These are phyloP conservation scores for Zoanthus sansibaricus DNA, from an alignment of 92 coral and sea anemone species.

Conservation along the genomic window DNA sequence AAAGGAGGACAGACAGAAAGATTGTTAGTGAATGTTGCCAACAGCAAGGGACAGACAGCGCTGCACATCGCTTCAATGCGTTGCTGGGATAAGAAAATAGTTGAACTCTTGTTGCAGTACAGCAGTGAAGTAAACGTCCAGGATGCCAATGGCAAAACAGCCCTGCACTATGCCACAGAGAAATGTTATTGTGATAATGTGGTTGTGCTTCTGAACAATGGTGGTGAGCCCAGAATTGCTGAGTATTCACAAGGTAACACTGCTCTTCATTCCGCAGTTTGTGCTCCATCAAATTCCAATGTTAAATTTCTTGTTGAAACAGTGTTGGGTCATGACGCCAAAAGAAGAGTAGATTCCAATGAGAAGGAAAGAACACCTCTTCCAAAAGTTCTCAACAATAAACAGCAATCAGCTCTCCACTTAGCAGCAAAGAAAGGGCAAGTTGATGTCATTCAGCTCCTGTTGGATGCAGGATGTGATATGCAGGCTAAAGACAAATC, in stretches of 20 bases:
- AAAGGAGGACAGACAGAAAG: neutral
- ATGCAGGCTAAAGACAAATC: slow-evolving; percentile 31
- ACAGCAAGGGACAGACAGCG: slow-evolving; percentile 15
- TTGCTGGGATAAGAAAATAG: neutral
- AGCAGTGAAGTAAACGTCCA: slow-evolving; percentile 13
- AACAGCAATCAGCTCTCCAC: slow-evolving; percentile 22
- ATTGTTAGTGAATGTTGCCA: slow-evolving; percentile 9
- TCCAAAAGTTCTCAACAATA: slow-evolving; percentile 1
- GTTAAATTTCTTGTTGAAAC: neutral
- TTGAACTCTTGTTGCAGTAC: neutral
- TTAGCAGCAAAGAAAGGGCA: slow-evolving; percentile 35
- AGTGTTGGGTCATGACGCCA: slow-evolving; percentile 4
- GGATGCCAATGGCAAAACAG: neutral
- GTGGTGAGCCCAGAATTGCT: neutral
- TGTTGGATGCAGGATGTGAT: slow-evolving; percentile 33
- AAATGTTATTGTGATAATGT: slow-evolving; percentile 6
- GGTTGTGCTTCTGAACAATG: neutral
- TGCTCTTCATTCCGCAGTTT: slow-evolving; percentile 8
- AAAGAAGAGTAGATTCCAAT: neutral
- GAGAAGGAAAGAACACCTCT: neutral
- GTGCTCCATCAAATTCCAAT: neutral
- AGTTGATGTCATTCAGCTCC: neutral
- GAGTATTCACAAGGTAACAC: slow-evolving; percentile 5
- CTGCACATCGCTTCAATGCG: slow-evolving; percentile 3
- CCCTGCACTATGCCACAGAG: slow-evolving; percentile 25